Base-by-base conservation (phyloP, 1,140 invertebrate genomes). In the Geopemphigus sp. region DNA sequence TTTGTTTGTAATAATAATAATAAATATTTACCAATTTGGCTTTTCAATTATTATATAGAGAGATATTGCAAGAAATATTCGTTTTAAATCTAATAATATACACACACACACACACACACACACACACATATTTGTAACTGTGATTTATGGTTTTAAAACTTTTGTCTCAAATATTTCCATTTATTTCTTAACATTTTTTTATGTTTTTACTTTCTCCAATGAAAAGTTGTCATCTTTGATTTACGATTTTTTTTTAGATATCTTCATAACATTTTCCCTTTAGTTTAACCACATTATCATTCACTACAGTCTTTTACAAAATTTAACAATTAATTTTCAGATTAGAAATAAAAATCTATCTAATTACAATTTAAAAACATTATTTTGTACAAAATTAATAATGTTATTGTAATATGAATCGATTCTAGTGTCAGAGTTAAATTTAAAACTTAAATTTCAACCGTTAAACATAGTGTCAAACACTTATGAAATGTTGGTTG, bases 71-170 rank as follows among this genome's bases (percentile, higher is more conserved):
- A 3, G 10, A 15, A 72, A 56, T 56, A n/a, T 73, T 73, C 26
- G 26, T 32, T 73, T 32, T 56, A 29, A 3, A 39, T 39, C 3
- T 39, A 39, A 4, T 4, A 3, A 39, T 39, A 39, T 39, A 39
- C 8, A 39, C 32, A 39, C 32, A 39, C 32, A 39, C 8, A 39
- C 8, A 39, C 8, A 39, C 8, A 39, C 8, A 39, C 8, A 39
- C 8, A 39, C 8, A 39, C 8, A 39, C 8, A 39, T 39, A 39
- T 32, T 22, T 32, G 56, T 32, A n/a, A 54, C n/a, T 4, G 32
- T 73, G 53, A 73, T 57, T 73, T 73, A 73, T 73, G 24, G 29
- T 73, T 73, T 19, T 19, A 10, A 29, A 56, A 73, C 50, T 57
- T 56, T 73, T 73, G 26, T 56, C 29, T 56, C 53, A 56, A n/a